Percentiles rank a stretch among this genome's conserved stretches.
These are phyloP conservation scores for Bombus vancouverensis DNA, from an alignment of 1,140 invertebrate species.

Conservation along the genomic window DNA sequence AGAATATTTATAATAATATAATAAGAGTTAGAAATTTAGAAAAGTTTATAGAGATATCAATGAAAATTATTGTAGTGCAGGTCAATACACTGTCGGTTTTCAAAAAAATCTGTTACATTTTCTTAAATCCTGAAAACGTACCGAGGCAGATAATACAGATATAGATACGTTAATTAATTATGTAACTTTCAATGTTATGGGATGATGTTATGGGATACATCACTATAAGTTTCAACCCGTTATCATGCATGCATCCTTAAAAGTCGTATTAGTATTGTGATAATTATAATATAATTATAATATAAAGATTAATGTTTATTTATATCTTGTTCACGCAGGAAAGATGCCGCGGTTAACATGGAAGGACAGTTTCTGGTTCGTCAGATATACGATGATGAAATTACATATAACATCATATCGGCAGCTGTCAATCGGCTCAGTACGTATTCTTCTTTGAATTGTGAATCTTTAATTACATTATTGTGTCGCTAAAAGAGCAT, in stretches of 20 bases:
- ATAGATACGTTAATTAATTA: not conserved
- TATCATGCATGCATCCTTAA: not conserved
- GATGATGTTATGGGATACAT: not conserved
- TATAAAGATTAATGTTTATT: not conserved
- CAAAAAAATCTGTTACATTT: too few species aligned
- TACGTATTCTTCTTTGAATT: conserved; percentile 83
- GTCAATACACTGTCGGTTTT: too few species aligned
- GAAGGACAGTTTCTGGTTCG: conserved; percentile 97
- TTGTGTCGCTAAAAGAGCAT: not conserved
- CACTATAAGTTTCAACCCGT: not conserved
- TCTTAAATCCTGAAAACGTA: too few species aligned
- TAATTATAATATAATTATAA: too few species aligned
- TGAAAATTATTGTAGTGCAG: too few species aligned
- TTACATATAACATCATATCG: conserved; percentile 96
- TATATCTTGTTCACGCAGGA: conserved; percentile 83
- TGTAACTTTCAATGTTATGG: not conserved
- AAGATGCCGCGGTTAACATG: conserved; percentile 95
- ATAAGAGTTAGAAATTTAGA: too few species aligned
- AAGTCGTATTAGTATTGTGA: not conserved
- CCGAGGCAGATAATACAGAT: too few species aligned
- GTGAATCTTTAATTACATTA: not conserved
- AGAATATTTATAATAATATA: too few species aligned
- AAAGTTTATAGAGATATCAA: too few species aligned
- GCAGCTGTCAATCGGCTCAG: conserved; percentile 95
- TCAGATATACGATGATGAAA: conserved; percentile 97